Conservation (phyloP, 2,113 vertebrate genomes). For the Terrapene triunguis region DNA sequence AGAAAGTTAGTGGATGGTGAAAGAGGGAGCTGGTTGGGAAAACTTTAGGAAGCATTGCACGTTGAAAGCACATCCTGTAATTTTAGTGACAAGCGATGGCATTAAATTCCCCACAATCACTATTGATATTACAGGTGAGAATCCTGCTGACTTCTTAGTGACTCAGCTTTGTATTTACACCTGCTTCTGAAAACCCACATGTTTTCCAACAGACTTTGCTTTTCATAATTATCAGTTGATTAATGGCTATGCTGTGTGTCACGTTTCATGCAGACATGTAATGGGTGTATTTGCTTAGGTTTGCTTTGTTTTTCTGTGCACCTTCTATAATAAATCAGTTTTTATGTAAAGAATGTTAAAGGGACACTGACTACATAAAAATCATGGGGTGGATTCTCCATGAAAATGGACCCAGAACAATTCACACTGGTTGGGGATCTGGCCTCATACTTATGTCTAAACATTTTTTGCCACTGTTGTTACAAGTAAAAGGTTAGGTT, state of each 20-base stretch:
- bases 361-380: not conserved
- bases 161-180: not conserved
- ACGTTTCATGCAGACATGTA: not conserved
- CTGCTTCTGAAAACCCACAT: constrained; percentile 3
- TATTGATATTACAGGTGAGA: constrained; percentile 3
- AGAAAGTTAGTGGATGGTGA: not conserved
- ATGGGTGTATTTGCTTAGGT: not conserved
- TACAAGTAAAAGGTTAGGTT: not conserved
- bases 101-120: not conserved
- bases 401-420: not conserved
- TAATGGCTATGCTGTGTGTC: not conserved
- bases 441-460: not conserved
- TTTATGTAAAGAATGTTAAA: not conserved
- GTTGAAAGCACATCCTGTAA: not conserved
- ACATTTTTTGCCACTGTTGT: not conserved
- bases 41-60: not conserved
- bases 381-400: not conserved
- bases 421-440: not conserved
- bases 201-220: constrained; percentile 18
- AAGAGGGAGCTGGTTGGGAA: not conserved
- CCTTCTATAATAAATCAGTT: not conserved
- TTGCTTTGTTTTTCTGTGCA: not conserved
- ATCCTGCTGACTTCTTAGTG: not conserved
- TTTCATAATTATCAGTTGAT: not conserved
- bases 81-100: constrained; percentile 7